A percentile compares a stretch with the other conserved stretches of the same genome.
Conservation (phyloP, 2,888 invertebrate species). For the Pyrgus malvae region DNA sequence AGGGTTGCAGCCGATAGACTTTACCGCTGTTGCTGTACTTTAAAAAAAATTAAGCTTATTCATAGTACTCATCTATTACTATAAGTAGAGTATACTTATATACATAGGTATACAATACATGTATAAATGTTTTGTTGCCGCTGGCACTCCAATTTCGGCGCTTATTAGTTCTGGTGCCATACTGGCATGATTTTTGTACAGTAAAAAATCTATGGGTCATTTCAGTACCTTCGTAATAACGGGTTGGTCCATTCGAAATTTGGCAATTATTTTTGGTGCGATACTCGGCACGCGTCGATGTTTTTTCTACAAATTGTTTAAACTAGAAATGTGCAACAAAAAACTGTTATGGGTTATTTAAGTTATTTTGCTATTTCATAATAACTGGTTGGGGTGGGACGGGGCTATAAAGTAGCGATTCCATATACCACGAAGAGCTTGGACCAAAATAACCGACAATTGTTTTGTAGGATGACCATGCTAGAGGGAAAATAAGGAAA, state of each 20-base stretch:
- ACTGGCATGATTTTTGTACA: slow-evolving; percentile 4
- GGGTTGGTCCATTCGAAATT: slow-evolving; percentile 4
- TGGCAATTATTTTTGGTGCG: not conserved
- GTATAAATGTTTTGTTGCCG: not conserved
- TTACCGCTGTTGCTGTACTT: no score
- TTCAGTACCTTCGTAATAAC: slow-evolving; percentile 10
- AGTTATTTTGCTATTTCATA: slow-evolving; percentile 37
- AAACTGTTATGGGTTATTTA: slow-evolving; percentile 29
- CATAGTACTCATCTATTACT: no score
- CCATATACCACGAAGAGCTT: slow-evolving; percentile 51
- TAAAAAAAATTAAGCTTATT: no score
- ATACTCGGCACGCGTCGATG: slow-evolving; percentile 33
- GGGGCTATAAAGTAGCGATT: slow-evolving; percentile 45
- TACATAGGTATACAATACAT: no score
- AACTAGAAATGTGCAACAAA: slow-evolving; percentile 5
- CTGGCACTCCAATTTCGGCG: not conserved
- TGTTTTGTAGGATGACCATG: slow-evolving; percentile 37
- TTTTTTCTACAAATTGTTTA: slow-evolving; percentile 11
- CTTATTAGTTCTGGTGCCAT: slow-evolving; percentile 9
- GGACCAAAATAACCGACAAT: slow-evolving; percentile 19
- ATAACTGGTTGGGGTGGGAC: slow-evolving; percentile 41
- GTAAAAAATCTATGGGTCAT: not conserved
- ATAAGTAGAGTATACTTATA: no score
- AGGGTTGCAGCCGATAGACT: no score
- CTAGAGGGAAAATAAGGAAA: not conserved